Conservation (phyloP, 2,888 invertebrate genomes). For the Cancer borealis region DNA sequence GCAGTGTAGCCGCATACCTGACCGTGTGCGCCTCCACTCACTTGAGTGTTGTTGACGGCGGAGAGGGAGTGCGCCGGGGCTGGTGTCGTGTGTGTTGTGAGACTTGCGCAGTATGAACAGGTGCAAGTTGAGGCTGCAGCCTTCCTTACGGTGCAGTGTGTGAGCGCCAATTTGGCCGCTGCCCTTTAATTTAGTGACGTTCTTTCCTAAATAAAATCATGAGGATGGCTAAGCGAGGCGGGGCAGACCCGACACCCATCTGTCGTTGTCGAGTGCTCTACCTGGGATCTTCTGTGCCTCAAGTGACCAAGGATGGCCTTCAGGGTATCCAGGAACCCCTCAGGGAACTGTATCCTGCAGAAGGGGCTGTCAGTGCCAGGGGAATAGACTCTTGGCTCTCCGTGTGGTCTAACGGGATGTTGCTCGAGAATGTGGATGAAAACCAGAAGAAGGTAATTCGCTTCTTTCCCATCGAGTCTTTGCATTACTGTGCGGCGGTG, state of each 20-base stretch:
- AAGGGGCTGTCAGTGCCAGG: slow-evolving; percentile 91
- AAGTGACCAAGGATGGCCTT: slow-evolving; percentile 97
- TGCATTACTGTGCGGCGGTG: slow-evolving; percentile 97
- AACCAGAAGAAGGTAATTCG: slow-evolving; percentile 95
- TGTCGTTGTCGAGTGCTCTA: slow-evolving; percentile 98
- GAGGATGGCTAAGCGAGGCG: slow-evolving; percentile 76
- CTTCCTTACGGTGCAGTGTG: slow-evolving; percentile 37
- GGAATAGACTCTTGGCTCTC: slow-evolving; percentile 98
- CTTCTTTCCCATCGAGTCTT: slow-evolving; percentile 96
- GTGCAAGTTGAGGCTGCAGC: slow-evolving; percentile 46
- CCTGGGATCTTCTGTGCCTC: slow-evolving; percentile 96
- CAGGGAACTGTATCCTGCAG: slow-evolving; percentile 96
- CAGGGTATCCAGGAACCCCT: slow-evolving; percentile 98
- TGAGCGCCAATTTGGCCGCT: slow-evolving; percentile 16
- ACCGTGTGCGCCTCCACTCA: slow-evolving; percentile 64
- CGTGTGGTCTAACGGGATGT: slow-evolving; percentile 97
- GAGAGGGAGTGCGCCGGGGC: slow-evolving; percentile 22
- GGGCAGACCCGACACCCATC: slow-evolving; percentile 89
- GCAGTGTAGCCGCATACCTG: slow-evolving; percentile 68
- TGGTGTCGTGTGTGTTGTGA: neutral
- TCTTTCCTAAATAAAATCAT: slow-evolving; percentile 62
- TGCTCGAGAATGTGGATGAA: slow-evolving; percentile 96
- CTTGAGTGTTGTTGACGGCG: slow-evolving; percentile 51
- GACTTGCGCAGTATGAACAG: slow-evolving; percentile 52
- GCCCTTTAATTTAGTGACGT: slow-evolving; percentile 43